Conservation (phyloP, 2,888 invertebrate species). For the Aelia acuminata region DNA sequence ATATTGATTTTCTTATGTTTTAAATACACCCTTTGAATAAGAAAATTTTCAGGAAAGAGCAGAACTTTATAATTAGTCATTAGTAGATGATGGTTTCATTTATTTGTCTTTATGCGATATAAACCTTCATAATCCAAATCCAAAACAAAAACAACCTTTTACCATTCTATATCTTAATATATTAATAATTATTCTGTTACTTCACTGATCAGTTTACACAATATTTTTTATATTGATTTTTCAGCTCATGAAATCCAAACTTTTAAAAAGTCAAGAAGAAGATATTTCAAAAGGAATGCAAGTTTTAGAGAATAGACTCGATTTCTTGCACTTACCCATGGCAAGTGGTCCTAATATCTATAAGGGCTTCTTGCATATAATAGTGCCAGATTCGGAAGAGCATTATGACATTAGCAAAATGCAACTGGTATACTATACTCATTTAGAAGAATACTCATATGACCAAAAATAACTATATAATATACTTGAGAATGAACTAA, state of each 20-base stretch:
- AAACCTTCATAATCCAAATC: no score
- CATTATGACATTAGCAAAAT: neutral
- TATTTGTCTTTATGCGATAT: no score
- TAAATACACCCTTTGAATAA: no score
- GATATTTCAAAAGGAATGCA: neutral
- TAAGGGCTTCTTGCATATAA: neutral
- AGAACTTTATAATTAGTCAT: no score
- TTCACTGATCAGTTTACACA: neutral
- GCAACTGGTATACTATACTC: neutral
- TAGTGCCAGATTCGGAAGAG: neutral
- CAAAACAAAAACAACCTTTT: no score
- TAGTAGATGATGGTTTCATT: no score
- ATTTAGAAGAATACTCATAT: neutral
- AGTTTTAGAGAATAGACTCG: conserved; percentile 33
- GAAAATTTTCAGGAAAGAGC: no score
- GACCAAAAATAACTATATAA: neutral
- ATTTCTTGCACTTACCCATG: neutral
- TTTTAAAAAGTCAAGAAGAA: neutral
- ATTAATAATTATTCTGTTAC: neutral
- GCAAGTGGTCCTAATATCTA: neutral
- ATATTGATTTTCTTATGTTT: no score
- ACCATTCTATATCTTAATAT: neutral
- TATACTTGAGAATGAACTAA: neutral
- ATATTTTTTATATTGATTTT: neutral
- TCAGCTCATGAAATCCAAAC: neutral